These are phyloP conservation scores for Schizopygopsis pylzovi DNA, from an alignment of 2,797 vertebrate genomes.

Conservation along the genomic window DNA sequence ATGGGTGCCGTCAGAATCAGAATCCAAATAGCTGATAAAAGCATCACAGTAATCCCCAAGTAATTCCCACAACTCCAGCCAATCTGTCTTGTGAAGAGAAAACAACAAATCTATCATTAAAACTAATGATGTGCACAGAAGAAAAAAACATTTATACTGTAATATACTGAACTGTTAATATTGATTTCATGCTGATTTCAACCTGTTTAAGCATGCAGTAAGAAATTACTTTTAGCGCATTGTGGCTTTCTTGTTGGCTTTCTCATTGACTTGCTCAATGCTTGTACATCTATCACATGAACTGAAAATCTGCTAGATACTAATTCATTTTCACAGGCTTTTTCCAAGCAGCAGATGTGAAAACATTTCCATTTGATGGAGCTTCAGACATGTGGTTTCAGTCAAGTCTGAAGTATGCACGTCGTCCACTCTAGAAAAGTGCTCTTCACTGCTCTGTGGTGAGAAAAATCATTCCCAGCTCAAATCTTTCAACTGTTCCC, in stretches of 20 bases:
- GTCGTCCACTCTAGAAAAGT: constrained; percentile 58
- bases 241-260: too few species aligned
- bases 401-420: constrained; percentile 61
- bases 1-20: background rate
- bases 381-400: constrained; percentile 61
- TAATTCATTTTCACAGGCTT: constrained; percentile 59
- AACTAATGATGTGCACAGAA: background rate
- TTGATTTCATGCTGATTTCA: background rate
- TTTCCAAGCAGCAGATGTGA: constrained; percentile 57
- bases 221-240: background rate
- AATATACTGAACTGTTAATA: background rate
- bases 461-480: constrained; percentile 64
- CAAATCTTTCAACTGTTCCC: constrained; percentile 54
- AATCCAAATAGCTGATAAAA: background rate
- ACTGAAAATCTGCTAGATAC: constrained; percentile 41
- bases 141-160: background rate
- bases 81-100: background rate
- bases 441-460: constrained; percentile 51
- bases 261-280: constrained; percentile 15
- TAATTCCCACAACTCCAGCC: background rate
- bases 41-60: background rate
- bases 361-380: constrained; percentile 52
- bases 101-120: background rate
- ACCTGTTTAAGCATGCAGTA: background rate
- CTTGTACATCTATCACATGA: constrained; percentile 19